Evolutionary conservation across 2,797 vertebrate genomes (phyloP).

Genomic region (Poeciliopsis gracilis): DNA sequence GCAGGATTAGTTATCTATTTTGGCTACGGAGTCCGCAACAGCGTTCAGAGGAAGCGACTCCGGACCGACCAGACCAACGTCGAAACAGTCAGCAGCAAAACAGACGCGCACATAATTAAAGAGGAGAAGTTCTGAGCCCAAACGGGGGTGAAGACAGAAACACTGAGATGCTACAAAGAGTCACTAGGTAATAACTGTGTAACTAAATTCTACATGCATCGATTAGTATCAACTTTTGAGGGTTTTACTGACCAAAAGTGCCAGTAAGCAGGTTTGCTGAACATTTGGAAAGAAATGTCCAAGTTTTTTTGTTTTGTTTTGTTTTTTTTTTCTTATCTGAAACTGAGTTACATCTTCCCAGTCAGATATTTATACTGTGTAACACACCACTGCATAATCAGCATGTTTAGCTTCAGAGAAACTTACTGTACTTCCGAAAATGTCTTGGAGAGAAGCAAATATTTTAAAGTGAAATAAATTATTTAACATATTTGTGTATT

Average conservation of each 20-base stretch:
- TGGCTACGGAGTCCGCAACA: slow-evolving; percentile 82
- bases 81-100: slow-evolving; percentile 57
- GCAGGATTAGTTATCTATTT: slow-evolving; percentile 88
- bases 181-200: slow-evolving; percentile 24
- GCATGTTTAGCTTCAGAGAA: background rate
- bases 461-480: slow-evolving; percentile 2
- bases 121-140: slow-evolving; percentile 63
- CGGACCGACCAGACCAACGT: slow-evolving; percentile 23
- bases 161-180: slow-evolving; percentile 54
- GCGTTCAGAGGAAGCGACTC: slow-evolving; percentile 72
- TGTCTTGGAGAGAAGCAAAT: background rate
- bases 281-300: background rate
- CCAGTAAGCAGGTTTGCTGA: slow-evolving; percentile 1
- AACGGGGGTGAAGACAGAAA: background rate
- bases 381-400: background rate
- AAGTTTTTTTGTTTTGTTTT: no score
- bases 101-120: slow-evolving; percentile 42
- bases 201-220: slow-evolving; percentile 19
- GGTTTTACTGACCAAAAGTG: background rate
- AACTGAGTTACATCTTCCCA: slow-evolving; percentile 24
- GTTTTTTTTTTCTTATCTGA: slow-evolving; percentile 4
- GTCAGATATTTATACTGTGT: background rate
- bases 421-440: background rate
- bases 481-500: slow-evolving; percentile 10
- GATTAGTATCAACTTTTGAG: slow-evolving; percentile 1